phyloP scores from a whole-genome alignment of 2,888 invertebrate genomes.

The Cartodere bifasciata region DNA sequence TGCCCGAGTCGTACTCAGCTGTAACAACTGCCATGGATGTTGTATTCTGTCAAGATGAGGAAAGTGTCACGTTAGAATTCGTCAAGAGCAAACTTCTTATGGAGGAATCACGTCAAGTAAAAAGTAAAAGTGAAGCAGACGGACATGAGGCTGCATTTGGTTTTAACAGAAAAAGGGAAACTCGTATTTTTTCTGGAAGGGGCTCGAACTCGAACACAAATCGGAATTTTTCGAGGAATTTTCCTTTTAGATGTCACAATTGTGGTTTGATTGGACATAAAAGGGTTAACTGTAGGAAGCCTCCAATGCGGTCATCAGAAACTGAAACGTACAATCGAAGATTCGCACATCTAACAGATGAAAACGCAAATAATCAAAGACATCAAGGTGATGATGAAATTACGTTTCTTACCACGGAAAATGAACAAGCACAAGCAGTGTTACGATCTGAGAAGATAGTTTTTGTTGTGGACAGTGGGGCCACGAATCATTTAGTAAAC shows the following conservation, averaged over 20 bases:
- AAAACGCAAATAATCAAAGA: no score
- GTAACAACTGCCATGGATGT: conserved; percentile 12
- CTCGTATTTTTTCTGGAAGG: no score
- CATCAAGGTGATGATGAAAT: no score
- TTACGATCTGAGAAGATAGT: no score
- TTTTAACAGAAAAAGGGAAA: conserved; percentile 4
- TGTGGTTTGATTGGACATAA: conserved; percentile 8
- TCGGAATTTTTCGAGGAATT: conserved; percentile 2
- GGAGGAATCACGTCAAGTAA: conserved; percentile 8
- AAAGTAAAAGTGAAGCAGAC: conserved; percentile 1
- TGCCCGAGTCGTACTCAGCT: conserved; percentile 12
- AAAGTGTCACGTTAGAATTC: conserved; percentile 7
- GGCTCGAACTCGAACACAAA: no score
- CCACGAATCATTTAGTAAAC: conserved; percentile 17
- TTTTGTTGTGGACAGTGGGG: conserved; percentile 18
- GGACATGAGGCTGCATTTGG: conserved; percentile 3
- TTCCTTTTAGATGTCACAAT: conserved; percentile 7
- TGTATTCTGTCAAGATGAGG: conserved; percentile 7
- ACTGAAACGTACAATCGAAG: no score
- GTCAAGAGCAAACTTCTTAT: conserved; percentile 10
- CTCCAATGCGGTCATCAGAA: neutral
- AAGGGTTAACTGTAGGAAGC: neutral
- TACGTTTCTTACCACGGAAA: no score
- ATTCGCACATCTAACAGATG: conserved; percentile 4
- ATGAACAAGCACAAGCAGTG: no score